Evolutionary conservation across 1,140 invertebrate species (phyloP).

Genomic region (Brachystomella parvula): DNA sequence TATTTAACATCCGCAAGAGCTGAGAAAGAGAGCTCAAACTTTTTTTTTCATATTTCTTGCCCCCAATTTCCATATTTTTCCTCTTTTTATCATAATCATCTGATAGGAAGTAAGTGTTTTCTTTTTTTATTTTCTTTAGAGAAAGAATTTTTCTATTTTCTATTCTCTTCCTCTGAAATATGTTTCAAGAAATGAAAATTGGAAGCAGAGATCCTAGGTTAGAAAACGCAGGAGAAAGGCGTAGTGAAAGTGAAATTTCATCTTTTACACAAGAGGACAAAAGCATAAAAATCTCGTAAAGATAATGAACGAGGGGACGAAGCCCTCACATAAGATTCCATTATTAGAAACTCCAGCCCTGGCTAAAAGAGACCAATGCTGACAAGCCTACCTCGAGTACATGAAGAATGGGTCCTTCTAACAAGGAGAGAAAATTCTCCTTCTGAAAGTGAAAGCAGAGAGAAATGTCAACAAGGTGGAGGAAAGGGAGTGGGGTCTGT

Average conservation of each 20-base stretch:
- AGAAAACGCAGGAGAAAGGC: not conserved
- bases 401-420: too few species aligned
- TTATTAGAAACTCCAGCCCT: not conserved
- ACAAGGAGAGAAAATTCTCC: too few species aligned
- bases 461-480: not conserved
- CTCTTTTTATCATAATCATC: slow-evolving; percentile 8
- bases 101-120: too few species aligned
- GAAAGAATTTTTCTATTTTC: too few species aligned
- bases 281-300: not conserved
- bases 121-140: too few species aligned
- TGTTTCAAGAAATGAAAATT: slow-evolving; percentile 3
- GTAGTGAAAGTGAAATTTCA: not conserved
- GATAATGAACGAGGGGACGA: not conserved
- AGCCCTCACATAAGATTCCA: not conserved
- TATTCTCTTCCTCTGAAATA: slow-evolving; percentile 1
- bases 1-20: not conserved
- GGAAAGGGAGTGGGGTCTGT: not conserved
- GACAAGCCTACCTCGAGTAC: too few species aligned
- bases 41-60: not conserved
- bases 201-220: not conserved
- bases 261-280: not conserved
- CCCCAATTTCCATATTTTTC: slow-evolving; percentile 8
- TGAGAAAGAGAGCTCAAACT: not conserved
- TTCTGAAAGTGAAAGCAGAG: not conserved
- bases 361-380: not conserved